Base-by-base conservation (phyloP, 2,113 vertebrate genomes). In the Aspidoscelis tigris region DNA sequence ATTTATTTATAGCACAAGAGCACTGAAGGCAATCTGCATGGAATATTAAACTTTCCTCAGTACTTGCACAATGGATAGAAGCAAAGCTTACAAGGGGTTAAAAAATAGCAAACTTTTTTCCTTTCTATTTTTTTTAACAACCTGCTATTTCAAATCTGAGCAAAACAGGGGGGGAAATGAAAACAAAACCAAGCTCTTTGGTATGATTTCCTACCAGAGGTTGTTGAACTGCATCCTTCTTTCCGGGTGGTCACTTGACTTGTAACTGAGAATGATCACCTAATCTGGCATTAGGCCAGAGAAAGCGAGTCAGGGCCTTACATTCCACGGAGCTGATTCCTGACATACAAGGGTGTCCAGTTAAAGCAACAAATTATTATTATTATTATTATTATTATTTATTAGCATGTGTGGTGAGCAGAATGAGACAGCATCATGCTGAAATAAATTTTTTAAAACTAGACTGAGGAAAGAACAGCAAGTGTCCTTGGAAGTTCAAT, bases 171-270 rank as follows among this genome's bases (percentile, higher is more conserved):
- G 33, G 33, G 33, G 33, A 33, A 33, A 33, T 33, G 33, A 89
- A 88, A 88, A 8, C 33, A 88, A 2, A 88, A 89, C 68, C 80
- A 79, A 9, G 39, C 43, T 24, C 26, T 53, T 82, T 90, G 84
- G 85, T 55, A 39, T 85, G 75, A 74, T 86, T 92, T 91, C 82
- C 93, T 88, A 91, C 81, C 87, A 47, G 89, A 39, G 12, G 41
- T 6, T 12, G 53, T 0, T 21, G 22, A 80, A 88, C 91, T 71
- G 47, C 85, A 90, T 91, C 90, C 72, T 92, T 88, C 86, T 89
- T 87, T 88, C 83, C 81, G 76, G 65, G 76, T 68, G 75, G 61
- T 85, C 71, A n/a, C 11, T 9, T 0, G 0, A 43, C 70, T 55
- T 76, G 58, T 80, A 82, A 44, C 7, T 89, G 81, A 12, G 64